Conservation (phyloP, 2,113 vertebrate genomes). For the Sardina pilchardus region DNA sequence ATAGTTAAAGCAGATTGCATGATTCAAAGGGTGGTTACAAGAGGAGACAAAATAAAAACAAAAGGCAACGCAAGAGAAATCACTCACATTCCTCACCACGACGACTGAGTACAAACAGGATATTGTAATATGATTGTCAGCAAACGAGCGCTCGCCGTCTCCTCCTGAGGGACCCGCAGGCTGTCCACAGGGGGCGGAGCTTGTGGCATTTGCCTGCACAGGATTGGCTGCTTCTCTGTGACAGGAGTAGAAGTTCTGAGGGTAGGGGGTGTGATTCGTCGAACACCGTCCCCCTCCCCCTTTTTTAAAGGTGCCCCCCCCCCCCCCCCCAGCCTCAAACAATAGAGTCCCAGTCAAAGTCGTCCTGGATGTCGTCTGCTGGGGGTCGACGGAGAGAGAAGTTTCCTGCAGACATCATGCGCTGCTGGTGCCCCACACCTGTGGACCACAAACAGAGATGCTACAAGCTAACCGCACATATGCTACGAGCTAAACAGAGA, state of each 20-base stretch:
- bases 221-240: neutral
- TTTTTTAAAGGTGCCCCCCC: too few species aligned
- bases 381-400: slow-evolving; percentile 85
- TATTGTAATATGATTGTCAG: slow-evolving; percentile 77
- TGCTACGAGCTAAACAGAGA: neutral
- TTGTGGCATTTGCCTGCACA: neutral
- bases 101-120: neutral
- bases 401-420: slow-evolving; percentile 78
- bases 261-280: too few species aligned
- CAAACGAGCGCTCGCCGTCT: slow-evolving; percentile 55
- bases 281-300: too few species aligned
- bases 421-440: slow-evolving; percentile 70
- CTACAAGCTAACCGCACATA: too few species aligned
- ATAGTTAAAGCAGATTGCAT: neutral
- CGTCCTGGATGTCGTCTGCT: slow-evolving; percentile 84
- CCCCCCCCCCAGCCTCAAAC: too few species aligned
- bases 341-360: slow-evolving; percentile 79
- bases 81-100: too few species aligned
- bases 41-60: neutral
- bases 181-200: neutral
- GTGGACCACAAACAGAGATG: neutral
- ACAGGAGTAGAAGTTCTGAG: neutral
- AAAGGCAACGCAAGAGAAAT: neutral
- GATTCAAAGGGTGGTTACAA: neutral
- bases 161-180: neutral